Conservation (phyloP, 2,888 invertebrate genomes). For the Napeogenes inachia region DNA sequence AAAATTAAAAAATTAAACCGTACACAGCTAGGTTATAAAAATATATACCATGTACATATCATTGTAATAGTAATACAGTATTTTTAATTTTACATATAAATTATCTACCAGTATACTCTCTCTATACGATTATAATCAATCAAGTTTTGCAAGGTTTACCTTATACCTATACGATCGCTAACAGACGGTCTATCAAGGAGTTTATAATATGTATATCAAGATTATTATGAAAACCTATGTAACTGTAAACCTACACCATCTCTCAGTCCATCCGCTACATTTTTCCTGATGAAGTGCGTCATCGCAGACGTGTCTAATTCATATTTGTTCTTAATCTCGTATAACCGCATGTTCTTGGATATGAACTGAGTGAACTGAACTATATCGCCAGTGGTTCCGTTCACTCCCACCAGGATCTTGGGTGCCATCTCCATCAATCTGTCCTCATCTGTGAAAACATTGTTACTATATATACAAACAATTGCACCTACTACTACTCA, state of each 20-base stretch:
- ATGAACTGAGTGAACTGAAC: constrained; percentile 97
- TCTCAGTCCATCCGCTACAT: constrained; percentile 90
- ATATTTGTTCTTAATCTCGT: constrained; percentile 96
- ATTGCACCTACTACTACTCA: no score
- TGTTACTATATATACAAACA: no score
- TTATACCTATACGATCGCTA: no score
- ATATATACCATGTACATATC: no score
- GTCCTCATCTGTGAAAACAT: constrained; percentile 84
- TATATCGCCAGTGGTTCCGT: constrained; percentile 94
- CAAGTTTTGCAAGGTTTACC: no score
- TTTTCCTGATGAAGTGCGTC: constrained; percentile 93
- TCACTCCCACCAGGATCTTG: constrained; percentile 89
- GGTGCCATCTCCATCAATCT: constrained; percentile 92
- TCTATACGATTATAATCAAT: no score
- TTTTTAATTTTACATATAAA: no score
- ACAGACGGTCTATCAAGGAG: no score
- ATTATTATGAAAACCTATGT: not conserved
- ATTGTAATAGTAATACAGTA: no score
- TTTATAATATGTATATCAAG: not conserved
- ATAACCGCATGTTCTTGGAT: constrained; percentile 94
- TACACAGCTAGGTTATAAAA: no score
- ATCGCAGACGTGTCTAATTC: constrained; percentile 90
- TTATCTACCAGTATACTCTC: no score
- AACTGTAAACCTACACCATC: constrained; percentile 72
- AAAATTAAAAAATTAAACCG: no score